Evolutionary conservation across 2,888 invertebrate genomes (phyloP), one percentile per base, ranked within the genome.

Genomic region (Agriotes lineatus): DNA sequence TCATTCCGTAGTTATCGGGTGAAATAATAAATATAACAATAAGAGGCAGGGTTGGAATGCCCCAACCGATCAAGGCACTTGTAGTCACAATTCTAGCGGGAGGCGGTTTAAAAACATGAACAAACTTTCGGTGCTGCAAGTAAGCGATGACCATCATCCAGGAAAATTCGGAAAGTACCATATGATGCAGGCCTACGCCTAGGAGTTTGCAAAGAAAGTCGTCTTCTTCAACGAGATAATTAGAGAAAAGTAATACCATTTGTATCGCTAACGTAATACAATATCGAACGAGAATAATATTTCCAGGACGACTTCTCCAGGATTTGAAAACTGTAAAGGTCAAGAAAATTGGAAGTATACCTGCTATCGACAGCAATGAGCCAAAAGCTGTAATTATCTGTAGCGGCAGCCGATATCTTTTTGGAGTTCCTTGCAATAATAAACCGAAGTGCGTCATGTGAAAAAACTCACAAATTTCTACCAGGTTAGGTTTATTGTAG

Each of bases 121-220:
- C 90, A 71, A 90, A 84, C 56, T 88, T 84, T 33, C 88, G 83
- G 75, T 90, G 90, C 45, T 90, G 90, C 22, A 90, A 76, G 0
- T 89, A 84, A 1, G 89, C 90, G 45, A 90, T 89, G 9, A 90
- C 87, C 30, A 90, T 78, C 90, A 90, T 90, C 91, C 91, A 91
- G 72, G 88, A 87, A 79, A 90, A 91, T 0, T 90, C 88, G 0
- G 88, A 85, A 10, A 90, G 77, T 19, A 90, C 86, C 18, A 89
- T 86, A 78, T 90, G 91, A 78, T 91, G 90, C 6, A 90, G 76
- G 1, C 85, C 72, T 1, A 88, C 85, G 0, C 90, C 90, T 0
- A 87, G 81, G 7, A 86, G 73, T 78, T 88, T 84, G 76, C 91
- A 91, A 0, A 82, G 68, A 0, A 85, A 75, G 45, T 80, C 80